Evolutionary conservation across 2,888 invertebrate species (phyloP), one percentile per base, ranked within the genome.

Genomic region (Drosophila yooni): DNA sequence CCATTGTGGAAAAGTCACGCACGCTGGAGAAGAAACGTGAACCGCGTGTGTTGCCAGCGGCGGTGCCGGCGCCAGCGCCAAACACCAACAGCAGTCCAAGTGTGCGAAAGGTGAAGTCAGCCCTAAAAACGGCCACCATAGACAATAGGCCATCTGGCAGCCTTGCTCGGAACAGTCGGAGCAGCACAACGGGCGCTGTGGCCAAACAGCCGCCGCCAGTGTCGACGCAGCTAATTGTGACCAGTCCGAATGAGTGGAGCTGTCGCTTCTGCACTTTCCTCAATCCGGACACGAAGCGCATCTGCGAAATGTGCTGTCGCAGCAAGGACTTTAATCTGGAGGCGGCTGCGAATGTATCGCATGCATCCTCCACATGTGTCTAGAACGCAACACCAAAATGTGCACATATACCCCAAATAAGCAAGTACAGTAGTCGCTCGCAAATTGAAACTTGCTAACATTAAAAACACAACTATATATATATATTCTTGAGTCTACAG

Each of bases 271-370:
- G 96, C 92, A 96, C 96, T 15, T 96, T 94, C 91, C 92, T 95
- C 21, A 96, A 96, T 92, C 92, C 94, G 1, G 85, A 93, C 3
- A 89, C 92, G 0, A 94, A 92, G 56, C 94, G 94, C 53, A 95
- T 96, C 77, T 96, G 96, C 90, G 96, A 95, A 79, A 96, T 96
- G 94, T 96, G 96, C 89, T 94, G 94, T 53, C 96, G 95, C 84
- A 91, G 92, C 73, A 92, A 91, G 80, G 93, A 93, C 73, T 93
- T 92, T 58, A 91, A 90, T 70, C 57, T 94, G 93, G 92, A 92
- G 70, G 85, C 91, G 51, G 83, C 91, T n/a, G 69, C 88, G 10
- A 80, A 58, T 54, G 87, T 91, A 5, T 86, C 91, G 57, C 93
- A 92, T 66, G 88, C 91, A 40, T 86, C 85, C 48, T 92, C 92